These are phyloP conservation scores for Liposcelis brunnea DNA, from an alignment of 2,888 invertebrate species.

Conservation along the genomic window DNA sequence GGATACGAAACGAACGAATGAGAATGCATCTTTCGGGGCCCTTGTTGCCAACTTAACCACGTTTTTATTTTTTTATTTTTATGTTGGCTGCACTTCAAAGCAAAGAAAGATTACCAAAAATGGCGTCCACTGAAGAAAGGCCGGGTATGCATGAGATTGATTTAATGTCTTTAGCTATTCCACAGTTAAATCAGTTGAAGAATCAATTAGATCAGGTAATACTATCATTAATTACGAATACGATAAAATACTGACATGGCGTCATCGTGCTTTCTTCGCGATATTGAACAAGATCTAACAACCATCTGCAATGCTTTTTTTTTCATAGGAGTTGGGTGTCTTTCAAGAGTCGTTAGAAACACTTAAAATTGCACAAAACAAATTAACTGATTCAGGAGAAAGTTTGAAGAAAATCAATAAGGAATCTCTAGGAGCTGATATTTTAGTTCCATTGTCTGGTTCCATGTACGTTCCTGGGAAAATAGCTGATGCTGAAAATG, in stretches of 20 bases:
- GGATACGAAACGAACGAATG: too few species aligned
- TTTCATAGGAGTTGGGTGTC: slow-evolving; percentile 58
- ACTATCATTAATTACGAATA: too few species aligned
- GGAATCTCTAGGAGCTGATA: slow-evolving; percentile 59
- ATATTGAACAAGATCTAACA: neutral
- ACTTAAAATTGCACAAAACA: slow-evolving; percentile 74
- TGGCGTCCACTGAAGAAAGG: slow-evolving; percentile 5
- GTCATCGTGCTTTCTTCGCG: neutral
- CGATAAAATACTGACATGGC: too few species aligned
- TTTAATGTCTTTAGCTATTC: slow-evolving; percentile 37
- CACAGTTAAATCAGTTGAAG: slow-evolving; percentile 66
- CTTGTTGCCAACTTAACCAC: too few species aligned
- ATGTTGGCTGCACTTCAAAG: too few species aligned
- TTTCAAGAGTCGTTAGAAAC: slow-evolving; percentile 82
- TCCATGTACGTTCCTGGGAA: slow-evolving; percentile 95
- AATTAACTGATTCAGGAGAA: slow-evolving; percentile 77
- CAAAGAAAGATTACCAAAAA: neutral
- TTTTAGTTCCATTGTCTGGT: slow-evolving; percentile 85
- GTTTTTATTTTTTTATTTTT: too few species aligned
- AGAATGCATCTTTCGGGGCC: too few species aligned
- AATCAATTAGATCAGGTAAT: slow-evolving; percentile 71
- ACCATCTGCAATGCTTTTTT: slow-evolving; percentile 4
- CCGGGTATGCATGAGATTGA: slow-evolving; percentile 2
- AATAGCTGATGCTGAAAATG: slow-evolving; percentile 65
- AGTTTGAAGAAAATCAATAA: slow-evolving; percentile 63